Percentiles rank a stretch among this genome's conserved stretches.
Conservation (phyloP, 2,113 vertebrate genomes). For the Barnardius zonarius region DNA sequence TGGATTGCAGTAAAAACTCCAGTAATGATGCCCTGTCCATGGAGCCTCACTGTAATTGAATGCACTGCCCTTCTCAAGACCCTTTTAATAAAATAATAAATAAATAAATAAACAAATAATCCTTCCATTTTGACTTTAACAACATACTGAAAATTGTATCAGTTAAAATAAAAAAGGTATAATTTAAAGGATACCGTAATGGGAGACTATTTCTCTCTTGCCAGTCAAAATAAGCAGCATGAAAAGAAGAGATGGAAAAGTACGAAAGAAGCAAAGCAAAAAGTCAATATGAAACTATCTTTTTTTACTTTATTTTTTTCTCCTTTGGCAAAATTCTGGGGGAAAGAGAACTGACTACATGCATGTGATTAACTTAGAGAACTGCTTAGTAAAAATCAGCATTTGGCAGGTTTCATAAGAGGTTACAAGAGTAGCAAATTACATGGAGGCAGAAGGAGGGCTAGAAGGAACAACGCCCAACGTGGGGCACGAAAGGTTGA, state of each 20-base stretch:
- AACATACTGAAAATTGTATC: constrained; percentile 34
- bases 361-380: neutral
- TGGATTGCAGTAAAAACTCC: constrained; percentile 48
- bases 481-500: too few species aligned
- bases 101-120: neutral
- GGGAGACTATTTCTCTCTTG: constrained; percentile 22
- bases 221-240: neutral
- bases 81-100: constrained; percentile 41
- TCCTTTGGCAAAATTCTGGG: neutral
- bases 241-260: neutral
- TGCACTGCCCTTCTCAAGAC: constrained; percentile 31
- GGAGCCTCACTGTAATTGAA: constrained; percentile 38
- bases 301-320: neutral
- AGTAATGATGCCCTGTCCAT: constrained; percentile 41
- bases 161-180: neutral
- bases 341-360: neutral
- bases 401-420: neutral
- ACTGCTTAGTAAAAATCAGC: neutral
- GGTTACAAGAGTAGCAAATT: neutral
- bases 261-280: neutral
- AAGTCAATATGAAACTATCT: neutral
- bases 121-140: constrained; percentile 10
- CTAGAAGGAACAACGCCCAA: neutral
- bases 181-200: constrained; percentile 56
- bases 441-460: neutral